Percentiles rank a stretch among this genome's conserved stretches.
Conservation (phyloP, 2,113 vertebrate species). For the Suncus etruscus region DNA sequence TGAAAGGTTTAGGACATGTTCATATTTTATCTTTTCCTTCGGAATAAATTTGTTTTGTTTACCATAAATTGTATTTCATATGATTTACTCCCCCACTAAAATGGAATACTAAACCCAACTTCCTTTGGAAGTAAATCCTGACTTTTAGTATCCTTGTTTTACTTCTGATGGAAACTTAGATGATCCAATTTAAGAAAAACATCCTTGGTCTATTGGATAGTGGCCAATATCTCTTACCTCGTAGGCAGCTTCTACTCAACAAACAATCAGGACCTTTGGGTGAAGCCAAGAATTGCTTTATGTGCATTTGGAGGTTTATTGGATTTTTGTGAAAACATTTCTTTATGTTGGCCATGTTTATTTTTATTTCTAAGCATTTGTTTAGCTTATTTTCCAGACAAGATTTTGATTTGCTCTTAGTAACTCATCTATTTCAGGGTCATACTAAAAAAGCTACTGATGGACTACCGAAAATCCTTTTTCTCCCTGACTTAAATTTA, state of each 20-base stretch:
- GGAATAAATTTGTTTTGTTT: slow-evolving; percentile 57
- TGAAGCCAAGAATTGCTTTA: not conserved
- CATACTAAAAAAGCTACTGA: slow-evolving; percentile 18
- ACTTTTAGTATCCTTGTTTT: slow-evolving; percentile 27
- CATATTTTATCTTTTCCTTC: slow-evolving; percentile 46
- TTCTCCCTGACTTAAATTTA: slow-evolving; percentile 28
- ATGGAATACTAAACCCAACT: slow-evolving; percentile 15
- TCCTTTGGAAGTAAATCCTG: slow-evolving; percentile 43
- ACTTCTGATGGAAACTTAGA: slow-evolving; percentile 46
- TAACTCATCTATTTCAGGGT: slow-evolving; percentile 39
- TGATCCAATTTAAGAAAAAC: slow-evolving; percentile 4
- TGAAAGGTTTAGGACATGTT: slow-evolving; percentile 43
- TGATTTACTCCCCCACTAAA: slow-evolving; percentile 63
- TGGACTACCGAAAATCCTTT: not conserved
- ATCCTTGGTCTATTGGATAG: not conserved
- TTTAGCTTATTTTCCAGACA: slow-evolving; percentile 43
- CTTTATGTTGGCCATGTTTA: slow-evolving; percentile 4
- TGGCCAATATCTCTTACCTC: not conserved
- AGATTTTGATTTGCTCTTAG: slow-evolving; percentile 30
- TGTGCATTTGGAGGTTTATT: not conserved
- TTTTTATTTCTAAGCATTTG: slow-evolving; percentile 55
- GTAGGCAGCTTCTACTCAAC: not conserved
- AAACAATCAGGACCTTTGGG: not conserved
- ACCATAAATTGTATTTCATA: slow-evolving; percentile 44
- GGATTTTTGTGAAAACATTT: slow-evolving; percentile 54